Base-by-base conservation (phyloP, 2,888 invertebrate genomes). In the Heliconius sara region DNA sequence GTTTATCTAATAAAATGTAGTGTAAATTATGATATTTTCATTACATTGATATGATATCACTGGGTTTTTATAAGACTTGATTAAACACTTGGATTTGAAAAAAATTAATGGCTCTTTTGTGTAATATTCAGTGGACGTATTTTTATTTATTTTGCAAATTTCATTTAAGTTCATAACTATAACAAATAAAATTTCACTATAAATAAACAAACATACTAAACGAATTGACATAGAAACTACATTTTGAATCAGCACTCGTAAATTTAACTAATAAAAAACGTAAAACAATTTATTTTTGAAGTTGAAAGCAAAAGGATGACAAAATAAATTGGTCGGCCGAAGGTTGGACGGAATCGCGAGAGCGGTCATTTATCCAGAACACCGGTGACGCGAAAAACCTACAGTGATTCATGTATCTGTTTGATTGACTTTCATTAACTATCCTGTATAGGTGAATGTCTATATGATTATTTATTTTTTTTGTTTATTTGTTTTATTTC, bases 311-410 rank as follows among this genome's bases (percentile, higher is more conserved):
- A 73, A 60, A 73, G 73, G 25, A 57, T 78, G 78, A 79, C 74
- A 75, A 63, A 70, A 79, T 30, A 75, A 75, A 79, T 79, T 75
- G 79, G 52, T 22, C 63, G 74, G 39, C 47, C 57, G 68, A n/a
- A 43, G 68, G 30, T 7, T 75, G 67, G 60, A 60, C 70, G 74
- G 60, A 30, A 60, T 68, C 47, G 57, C 60, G 63, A 39, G 68
- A 60, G 68, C 30, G 27, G n/a, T 47, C 68, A 75, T 79, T 79
- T 79, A 47, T 77, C 63, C 74, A 75, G 74, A 70, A 68, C 79
- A 63, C 27, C 68, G 79, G 75, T 43, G 79, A 79, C 79, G 79
- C 75, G 79, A 60, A 67, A 75, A 79, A 63, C 79, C 79, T 79
- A 34, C 57, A 10, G 65, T 73, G 73, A 66, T 75, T 47, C 75